Evolutionary conservation across 2,797 vertebrate species (phyloP), one percentile per base, ranked within the genome.

Genomic region (Nothura maculosa): DNA sequence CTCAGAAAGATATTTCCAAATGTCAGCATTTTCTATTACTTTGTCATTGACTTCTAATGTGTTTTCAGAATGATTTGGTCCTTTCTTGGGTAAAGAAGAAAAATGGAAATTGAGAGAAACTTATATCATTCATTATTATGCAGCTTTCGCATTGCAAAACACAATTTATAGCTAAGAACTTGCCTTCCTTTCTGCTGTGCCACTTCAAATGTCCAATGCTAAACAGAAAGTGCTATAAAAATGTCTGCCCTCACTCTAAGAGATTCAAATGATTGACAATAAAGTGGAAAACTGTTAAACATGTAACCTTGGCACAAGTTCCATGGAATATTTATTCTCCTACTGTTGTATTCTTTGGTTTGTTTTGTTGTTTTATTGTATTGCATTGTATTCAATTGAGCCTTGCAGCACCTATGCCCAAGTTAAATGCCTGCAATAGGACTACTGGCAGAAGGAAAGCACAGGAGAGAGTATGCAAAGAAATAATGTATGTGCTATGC

Each of bases 211-310:
- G 94, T 96, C 97, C 97, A 97, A 90, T 93, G 91, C 74, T 97
- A 96, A 98, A 97, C 81, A 94, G 94, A 97, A 96, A 96, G 81
- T 79, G 95, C 96, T 95, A 97, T 98, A 98, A 98, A 98, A 98
- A 96, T 96, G 95, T 97, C 96, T 96, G 90, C 87, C 85, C 91
- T 97, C 85, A 89, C 91, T 97, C 85, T 70, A 85, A 97, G 93
- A 97, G 95, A 97, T 97, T 97, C 96, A 97, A 96, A 97, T 97
- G 96, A 97, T 96, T 97, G 97, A 97, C 96, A 97, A 94, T 97
- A 97, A 97, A 97, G 92, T 96, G 88, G 85, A 96, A 97, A 97
- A 97, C 89, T 82, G 80, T 97, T 97, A 96, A 93, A 95, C 92
- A 90, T 85, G 93, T 97, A 98, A 98, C 97, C 97, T 98, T 97